phyloP scores from a whole-genome alignment of 2,113 vertebrate genomes.

The Progne subis region DNA sequence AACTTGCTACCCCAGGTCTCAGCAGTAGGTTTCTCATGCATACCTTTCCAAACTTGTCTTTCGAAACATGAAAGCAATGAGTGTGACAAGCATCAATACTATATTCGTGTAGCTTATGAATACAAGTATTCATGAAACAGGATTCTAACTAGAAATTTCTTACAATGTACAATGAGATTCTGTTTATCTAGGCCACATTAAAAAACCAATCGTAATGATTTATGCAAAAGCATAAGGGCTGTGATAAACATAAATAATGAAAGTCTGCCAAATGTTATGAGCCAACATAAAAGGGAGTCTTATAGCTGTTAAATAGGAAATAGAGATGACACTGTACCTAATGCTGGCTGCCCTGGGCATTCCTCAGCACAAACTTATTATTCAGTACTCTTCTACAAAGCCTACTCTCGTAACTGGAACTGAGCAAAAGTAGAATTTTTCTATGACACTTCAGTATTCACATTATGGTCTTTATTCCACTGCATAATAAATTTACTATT shows the following conservation, averaged over 20 bases:
- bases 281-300: not conserved
- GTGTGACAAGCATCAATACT: not conserved
- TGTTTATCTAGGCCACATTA: slow-evolving; percentile 24
- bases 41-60: slow-evolving; percentile 44
- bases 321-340: not conserved
- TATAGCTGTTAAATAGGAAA: not conserved
- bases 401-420: not conserved
- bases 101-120: not conserved
- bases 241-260: slow-evolving; percentile 6
- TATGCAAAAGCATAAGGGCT: slow-evolving; percentile 23
- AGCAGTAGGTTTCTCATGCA: slow-evolving; percentile 53
- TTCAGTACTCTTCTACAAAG: not conserved
- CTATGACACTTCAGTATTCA: not conserved
- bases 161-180: not conserved
- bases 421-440: not conserved
- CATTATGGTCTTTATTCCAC: not conserved
- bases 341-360: not conserved
- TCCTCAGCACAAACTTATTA: not conserved
- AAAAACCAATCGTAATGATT: slow-evolving; percentile 35
- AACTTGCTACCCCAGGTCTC: slow-evolving; percentile 50
- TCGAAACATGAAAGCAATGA: not conserved
- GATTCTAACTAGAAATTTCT: not conserved
- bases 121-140: not conserved
- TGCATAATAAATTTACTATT: not conserved
- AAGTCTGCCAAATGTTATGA: not conserved